Base-by-base conservation (phyloP, 1,140 invertebrate species). In the Brachionus sp. region DNA sequence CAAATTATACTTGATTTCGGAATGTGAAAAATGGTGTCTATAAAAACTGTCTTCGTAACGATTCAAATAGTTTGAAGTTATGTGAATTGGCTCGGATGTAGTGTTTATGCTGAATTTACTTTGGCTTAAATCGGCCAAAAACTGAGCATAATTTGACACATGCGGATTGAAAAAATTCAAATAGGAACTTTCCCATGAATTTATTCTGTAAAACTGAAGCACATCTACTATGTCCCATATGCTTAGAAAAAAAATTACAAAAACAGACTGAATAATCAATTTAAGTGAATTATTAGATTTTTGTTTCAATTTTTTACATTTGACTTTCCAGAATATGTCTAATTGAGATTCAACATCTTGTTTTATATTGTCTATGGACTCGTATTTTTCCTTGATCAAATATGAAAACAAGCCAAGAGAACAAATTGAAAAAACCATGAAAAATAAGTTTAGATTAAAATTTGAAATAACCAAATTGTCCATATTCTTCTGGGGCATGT, bases 191-290 rank as follows among this genome's bases (percentile, higher is more conserved):
- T 75, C 70, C 70, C 70, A 75, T 75, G 23, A 25, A 19, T 50
- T 44, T 44, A 75, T 50, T 44, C 70, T 42, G 25, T 19, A 13
- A 46, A 46, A 46, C 10, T 75, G 70, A 46, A 75, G 44, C 9
- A 75, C 70, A 33, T 75, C 70, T n/a, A 44, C 70, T 46, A 75
- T 75, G 25, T 75, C 70, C 70, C 70, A 75, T 9, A 75, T 75
- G 39, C 70, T 75, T 29, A 75, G n/a, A 25, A 75, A 46, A 29
- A 46, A 75, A 25, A 75, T 75, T 6, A 75, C 16, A 75, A 75
- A 75, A 23, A 46, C 12, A 29, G 70, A 75, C 13, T 75, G 37
- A 25, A 75, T 75, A 4, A 35, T 46, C 39, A 13, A 75, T 25
- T 75, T 42, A 3, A 75, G 12, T 13, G 39, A 10, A 75, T 46